Base-by-base conservation (phyloP, 2,888 invertebrate species). In the Agrotis ipsilon region DNA sequence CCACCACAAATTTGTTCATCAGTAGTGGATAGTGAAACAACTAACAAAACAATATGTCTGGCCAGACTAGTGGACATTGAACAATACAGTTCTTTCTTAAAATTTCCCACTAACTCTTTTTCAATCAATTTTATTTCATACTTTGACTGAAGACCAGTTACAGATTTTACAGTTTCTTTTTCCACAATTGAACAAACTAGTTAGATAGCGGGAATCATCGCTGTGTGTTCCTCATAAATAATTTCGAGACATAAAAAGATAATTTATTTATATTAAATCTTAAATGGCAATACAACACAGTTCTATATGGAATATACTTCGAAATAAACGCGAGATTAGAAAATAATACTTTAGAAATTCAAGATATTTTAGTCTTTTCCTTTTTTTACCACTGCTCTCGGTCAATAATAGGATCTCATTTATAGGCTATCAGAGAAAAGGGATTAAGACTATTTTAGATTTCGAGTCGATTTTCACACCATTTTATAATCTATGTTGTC, bases 281-380 rank as follows among this genome's bases (percentile, higher is more conserved):
- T 54, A 51, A 72, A 67, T 68, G 68, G 72, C 76, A 72, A 57
- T 67, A 24, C 32, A 49, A 75, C 49, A 48, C 21, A 75, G 13
- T 49, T 24, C 5, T 55, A 46, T 18, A 68, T 0, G 16, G 5
- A 46, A 54, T 5, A 24, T 9, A 32, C 32, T 46, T 14, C 27
- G 2, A 43, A 67, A 18, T 51, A 19, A 39, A 39, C n/a, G 5
- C 18, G 18, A 75, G 55, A 45, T 32, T 67, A 24, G 45, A 7
- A 13, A 19, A 45, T 49, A 75, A 72, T 32, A 49, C 72, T 67
- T 52, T 18, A 24, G 27, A 1, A 32, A 67, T 16, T 43, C 43
- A 48, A 48, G n/a, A 21, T 19, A 27, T 46, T 62, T 19, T 24
- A 27, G 46, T 19, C 4, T 1, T 14, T 18, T 11, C 54, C 52